A percentile compares a stretch with the other conserved stretches of the same genome.
Conservation (phyloP, 2,113 vertebrate species). For the Puffinus mauretanicus region DNA sequence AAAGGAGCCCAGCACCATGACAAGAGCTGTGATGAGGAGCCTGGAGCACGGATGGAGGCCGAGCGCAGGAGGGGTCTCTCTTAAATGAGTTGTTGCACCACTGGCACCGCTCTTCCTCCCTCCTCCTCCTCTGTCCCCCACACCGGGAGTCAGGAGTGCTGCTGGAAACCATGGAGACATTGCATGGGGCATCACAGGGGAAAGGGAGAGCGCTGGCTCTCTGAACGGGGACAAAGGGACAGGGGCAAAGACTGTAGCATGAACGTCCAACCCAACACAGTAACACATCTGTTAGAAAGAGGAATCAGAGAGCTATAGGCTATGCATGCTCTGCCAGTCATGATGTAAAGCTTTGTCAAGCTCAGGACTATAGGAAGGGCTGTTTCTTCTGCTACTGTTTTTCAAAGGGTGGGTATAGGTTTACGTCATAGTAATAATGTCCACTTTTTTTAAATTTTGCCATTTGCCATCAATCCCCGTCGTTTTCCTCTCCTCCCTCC, state of each 20-base stretch:
- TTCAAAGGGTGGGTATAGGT: not conserved
- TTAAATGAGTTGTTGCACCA: not conserved
- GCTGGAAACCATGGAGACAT: not conserved
- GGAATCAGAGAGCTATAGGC: not conserved
- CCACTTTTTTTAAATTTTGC: not conserved
- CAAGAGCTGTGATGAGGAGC: not conserved
- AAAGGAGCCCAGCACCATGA: not conserved
- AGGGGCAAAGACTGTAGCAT: not conserved
- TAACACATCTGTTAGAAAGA: not conserved
- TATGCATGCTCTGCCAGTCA: not conserved
- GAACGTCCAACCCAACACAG: not conserved
- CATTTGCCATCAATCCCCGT: fast-evolving
- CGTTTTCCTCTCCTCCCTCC: not conserved
- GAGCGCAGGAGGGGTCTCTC: not conserved
- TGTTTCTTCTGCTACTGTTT: not conserved
- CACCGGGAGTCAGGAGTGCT: not conserved
- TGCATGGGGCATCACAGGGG: not conserved
- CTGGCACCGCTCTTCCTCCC: not conserved
- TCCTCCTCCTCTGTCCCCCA: not conserved
- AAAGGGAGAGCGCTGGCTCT: not conserved
- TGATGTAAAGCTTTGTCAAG: not conserved
- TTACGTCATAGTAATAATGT: not conserved
- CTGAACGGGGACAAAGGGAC: fast-evolving
- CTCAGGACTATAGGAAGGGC: not conserved
- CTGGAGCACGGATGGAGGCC: not conserved